Conservation (phyloP, 1,140 invertebrate genomes). For the Proctacanthus coquilletti region DNA sequence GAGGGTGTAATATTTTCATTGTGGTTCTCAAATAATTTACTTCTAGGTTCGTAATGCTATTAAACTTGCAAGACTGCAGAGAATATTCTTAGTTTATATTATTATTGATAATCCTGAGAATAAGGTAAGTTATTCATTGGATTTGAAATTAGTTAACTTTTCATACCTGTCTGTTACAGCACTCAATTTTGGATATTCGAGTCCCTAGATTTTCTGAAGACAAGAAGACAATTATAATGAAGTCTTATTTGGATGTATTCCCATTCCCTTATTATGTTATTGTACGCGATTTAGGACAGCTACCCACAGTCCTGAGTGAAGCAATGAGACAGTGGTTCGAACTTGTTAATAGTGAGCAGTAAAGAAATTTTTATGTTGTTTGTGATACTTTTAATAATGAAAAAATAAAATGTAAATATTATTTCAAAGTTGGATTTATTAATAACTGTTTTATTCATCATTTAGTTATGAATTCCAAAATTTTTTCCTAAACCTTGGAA, state of each 20-base stretch:
- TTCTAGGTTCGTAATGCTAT: slow-evolving; percentile 45
- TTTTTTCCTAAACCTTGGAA: no score
- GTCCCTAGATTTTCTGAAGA: slow-evolving; percentile 53
- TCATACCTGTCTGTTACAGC: slow-evolving; percentile 38
- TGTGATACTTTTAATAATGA: no score
- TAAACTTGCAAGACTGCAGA: slow-evolving; percentile 55
- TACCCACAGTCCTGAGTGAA: slow-evolving; percentile 85
- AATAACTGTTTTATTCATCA: no score
- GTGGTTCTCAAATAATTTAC: no score
- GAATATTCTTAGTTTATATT: slow-evolving; percentile 89
- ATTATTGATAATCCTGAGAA: slow-evolving; percentile 87
- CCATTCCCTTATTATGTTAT: slow-evolving; percentile 99
- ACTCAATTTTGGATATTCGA: slow-evolving; percentile 85
- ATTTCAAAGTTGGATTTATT: no score
- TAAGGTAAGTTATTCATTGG: slow-evolving; percentile 44
- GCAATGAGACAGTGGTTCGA: slow-evolving; percentile 98
- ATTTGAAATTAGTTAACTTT: neutral
- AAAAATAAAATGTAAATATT: no score
- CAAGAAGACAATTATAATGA: slow-evolving; percentile 37
- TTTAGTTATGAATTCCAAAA: no score
- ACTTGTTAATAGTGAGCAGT: slow-evolving; percentile 40
- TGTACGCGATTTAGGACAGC: slow-evolving; percentile 66
- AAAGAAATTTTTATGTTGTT: slow-evolving; percentile 3
- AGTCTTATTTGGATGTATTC: slow-evolving; percentile 80
- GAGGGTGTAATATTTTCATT: no score